A percentile compares a stretch with the other conserved stretches of the same genome.
Evolutionary conservation across 2,113 vertebrate genomes (phyloP).

Genomic region (Hirundichthys speculiger): DNA sequence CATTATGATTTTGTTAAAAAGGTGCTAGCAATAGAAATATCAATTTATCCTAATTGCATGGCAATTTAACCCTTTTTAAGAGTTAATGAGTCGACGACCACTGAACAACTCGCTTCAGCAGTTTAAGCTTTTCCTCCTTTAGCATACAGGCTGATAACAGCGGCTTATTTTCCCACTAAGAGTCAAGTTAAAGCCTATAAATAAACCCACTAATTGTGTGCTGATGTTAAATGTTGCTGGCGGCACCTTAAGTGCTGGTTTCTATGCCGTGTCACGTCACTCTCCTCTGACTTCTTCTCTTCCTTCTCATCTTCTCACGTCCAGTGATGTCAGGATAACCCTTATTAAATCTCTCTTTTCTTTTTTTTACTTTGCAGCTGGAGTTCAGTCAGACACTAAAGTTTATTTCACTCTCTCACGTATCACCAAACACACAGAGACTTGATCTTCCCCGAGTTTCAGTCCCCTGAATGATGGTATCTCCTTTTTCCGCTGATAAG

Average conservation of each 20-base stretch:
- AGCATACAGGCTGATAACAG: background rate
- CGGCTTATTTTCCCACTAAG: background rate
- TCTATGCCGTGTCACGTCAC: conserved; percentile 6
- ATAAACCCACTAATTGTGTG: background rate
- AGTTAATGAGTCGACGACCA: too few species aligned
- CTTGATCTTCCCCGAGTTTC: conserved; percentile 54
- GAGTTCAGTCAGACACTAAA: conserved; percentile 27
- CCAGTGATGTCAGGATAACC: conserved; percentile 48
- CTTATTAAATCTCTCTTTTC: background rate
- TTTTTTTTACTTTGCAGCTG: too few species aligned
- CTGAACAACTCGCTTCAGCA: too few species aligned
- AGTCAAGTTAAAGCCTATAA: background rate
- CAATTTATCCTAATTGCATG: too few species aligned
- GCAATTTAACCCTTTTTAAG: too few species aligned
- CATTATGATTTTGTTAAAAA: too few species aligned
- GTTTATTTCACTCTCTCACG: conserved; percentile 31
- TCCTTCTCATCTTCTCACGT: conserved; percentile 9
- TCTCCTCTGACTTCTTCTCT: conserved; percentile 22
- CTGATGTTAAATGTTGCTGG: background rate
- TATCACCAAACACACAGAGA: background rate
- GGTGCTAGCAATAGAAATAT: too few species aligned
- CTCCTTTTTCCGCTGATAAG: conserved; percentile 55
- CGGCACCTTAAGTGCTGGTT: background rate
- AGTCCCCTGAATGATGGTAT: conserved; percentile 64
- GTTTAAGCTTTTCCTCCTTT: too few species aligned